Base-by-base conservation (phyloP, 2,797 vertebrate species). In the Ispidina lecontei region DNA sequence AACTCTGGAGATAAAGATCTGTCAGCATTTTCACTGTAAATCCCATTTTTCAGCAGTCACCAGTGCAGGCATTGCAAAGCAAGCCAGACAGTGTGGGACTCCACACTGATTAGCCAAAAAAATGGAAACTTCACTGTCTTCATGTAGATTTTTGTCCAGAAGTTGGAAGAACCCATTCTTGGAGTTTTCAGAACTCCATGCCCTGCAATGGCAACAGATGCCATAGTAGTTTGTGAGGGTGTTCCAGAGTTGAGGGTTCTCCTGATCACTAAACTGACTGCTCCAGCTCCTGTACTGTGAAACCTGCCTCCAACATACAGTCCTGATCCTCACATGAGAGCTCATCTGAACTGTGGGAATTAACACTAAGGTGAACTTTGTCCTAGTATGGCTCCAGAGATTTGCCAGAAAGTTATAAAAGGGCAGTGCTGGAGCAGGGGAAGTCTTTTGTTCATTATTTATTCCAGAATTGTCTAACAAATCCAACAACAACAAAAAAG, bases 1-100 rank as follows among this genome's bases (percentile, higher is more conserved):
- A 72, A 78, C 41, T 13, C 52, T 21, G 41, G n/a, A 78, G 85
- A 74, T 83, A 92, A 83, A 87, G 37, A 65, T 81, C 79, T 74
- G 77, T 95, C 88, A 94, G 90, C 94, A 15, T 89, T 92, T 94
- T 83, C 39, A 44, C 84, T 93, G 70, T 91, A 89, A 89, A 88
- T 73, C 55, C 46, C 28, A 20, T 91, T 94, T 93, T 89, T 81
- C 83, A 92, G 63, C 67, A 69, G 20, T 82, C 73, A n/a, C 14
- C 44, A 54, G 39, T 83, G 77, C 56, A 82, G 43, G 89, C 76
- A 69, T 22, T 2, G 3, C 18, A 74, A 60, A 82, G 20, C 0
- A 0, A 73, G 26, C 4, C 16, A 79, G 85, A 51, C 18, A 3
- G 1, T 69, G 18, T 47, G 58, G 44, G 12, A 58, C 26, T 91